phyloP scores from a whole-genome alignment of 2,113 vertebrate species.

The Grallaria varia region DNA sequence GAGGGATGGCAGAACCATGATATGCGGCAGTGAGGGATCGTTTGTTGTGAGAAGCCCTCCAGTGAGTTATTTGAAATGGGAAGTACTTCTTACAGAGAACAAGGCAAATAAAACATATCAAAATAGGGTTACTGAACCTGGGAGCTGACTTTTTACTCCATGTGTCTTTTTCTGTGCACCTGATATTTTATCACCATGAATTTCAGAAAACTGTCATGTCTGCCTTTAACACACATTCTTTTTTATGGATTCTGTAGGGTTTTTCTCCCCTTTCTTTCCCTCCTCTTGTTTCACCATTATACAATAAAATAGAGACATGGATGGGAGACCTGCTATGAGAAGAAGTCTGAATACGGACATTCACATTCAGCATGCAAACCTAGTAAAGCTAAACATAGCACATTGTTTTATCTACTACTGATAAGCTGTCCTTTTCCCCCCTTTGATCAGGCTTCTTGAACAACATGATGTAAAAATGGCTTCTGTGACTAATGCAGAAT shows the following conservation, averaged over 20 bases:
- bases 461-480: not conserved
- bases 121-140: not conserved
- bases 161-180: not conserved
- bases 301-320: not conserved
- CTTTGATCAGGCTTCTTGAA: not conserved
- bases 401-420: not conserved
- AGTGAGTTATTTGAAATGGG: not conserved
- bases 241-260: not conserved
- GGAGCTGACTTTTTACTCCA: not conserved
- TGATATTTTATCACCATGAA: not conserved
- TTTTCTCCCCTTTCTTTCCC: not conserved
- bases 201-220: not conserved
- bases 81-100: not conserved
- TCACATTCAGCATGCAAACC: not conserved
- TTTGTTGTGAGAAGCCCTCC: not conserved
- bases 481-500: not conserved
- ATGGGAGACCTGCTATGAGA: not conserved
- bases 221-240: not conserved
- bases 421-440: not conserved
- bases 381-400: not conserved
- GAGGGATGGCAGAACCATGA: rapidly evolving
- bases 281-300: not conserved
- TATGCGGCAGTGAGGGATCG: rapidly evolving
- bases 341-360: not conserved
- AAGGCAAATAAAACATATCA: not conserved